These are phyloP conservation scores for Amphibalanus amphitrite DNA, from an alignment of 1,140 invertebrate genomes.

Conservation along the genomic window DNA sequence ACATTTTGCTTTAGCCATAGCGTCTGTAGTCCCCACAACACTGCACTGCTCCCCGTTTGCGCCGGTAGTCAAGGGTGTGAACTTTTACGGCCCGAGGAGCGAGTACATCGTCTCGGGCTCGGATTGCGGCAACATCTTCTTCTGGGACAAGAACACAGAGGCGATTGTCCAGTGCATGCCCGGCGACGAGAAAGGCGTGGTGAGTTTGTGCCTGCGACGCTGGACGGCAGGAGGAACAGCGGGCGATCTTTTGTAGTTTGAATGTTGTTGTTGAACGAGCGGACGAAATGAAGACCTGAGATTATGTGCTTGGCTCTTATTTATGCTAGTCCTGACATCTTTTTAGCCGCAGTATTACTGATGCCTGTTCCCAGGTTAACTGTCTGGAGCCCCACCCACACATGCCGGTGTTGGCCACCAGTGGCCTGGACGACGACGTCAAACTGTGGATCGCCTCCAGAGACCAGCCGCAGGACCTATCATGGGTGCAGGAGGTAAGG, in stretches of 20 bases:
- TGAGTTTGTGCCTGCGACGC: conserved; percentile 30
- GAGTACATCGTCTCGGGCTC: conserved; percentile 85
- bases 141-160: conserved; percentile 82
- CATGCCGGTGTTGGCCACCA: conserved; percentile 71
- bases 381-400: conserved; percentile 76
- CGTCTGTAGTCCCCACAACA: too few species aligned
- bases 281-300: too few species aligned
- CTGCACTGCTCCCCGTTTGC: too few species aligned
- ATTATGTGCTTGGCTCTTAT: too few species aligned
- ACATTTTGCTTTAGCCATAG: too few species aligned
- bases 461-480: conserved; percentile 35
- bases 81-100: conserved; percentile 78
- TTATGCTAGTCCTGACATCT: too few species aligned
- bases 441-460: conserved; percentile 80
- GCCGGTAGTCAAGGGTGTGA: conserved; percentile 67
- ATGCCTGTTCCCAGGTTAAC: conserved; percentile 49
- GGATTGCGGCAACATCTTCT: conserved; percentile 84
- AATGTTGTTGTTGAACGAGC: too few species aligned
- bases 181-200: conserved; percentile 70
- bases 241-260: too few species aligned
- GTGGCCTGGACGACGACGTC: conserved; percentile 75
- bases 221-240: too few species aligned
- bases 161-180: conserved; percentile 70
- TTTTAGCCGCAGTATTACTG: too few species aligned
- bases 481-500: conserved; percentile 31